These are phyloP conservation scores for Pituophis catenifer DNA, from an alignment of 2,113 vertebrate species.

Conservation along the genomic window DNA sequence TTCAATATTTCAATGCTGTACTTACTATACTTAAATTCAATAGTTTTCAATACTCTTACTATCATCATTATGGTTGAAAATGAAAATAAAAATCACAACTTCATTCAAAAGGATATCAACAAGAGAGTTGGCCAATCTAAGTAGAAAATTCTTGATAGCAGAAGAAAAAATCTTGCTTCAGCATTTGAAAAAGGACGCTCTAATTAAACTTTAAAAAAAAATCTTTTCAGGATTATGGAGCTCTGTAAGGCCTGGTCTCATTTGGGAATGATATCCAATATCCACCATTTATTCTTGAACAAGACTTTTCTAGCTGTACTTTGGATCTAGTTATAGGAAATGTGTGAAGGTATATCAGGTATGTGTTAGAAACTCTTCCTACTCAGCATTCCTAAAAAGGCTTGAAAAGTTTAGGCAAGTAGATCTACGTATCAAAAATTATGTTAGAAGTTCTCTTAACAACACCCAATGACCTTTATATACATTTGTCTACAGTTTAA, in stretches of 20 bases:
- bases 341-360: not conserved
- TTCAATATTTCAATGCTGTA: not conserved
- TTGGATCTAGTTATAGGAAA: not conserved
- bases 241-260: not conserved
- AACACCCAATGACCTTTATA: not conserved
- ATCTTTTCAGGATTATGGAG: not conserved
- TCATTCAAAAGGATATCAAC: not conserved
- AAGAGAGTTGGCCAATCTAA: too few relatives aligned
- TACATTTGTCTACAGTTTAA: not conserved
- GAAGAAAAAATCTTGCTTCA: not conserved
- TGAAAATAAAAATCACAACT: not conserved
- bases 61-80: not conserved
- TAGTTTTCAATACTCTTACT: not conserved
- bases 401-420: not conserved
- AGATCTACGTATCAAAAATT: not conserved
- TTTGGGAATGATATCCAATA: not conserved
- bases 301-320: not conserved
- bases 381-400: not conserved
- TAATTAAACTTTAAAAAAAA: not conserved
- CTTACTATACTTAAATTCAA: not conserved
- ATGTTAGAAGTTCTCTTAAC: not conserved
- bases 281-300: not conserved
- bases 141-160: not conserved
- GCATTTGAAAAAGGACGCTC: not conserved
- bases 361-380: not conserved